phyloP scores from a whole-genome alignment of 2,797 vertebrate genomes.

The Scolopax bukidnonensis region DNA sequence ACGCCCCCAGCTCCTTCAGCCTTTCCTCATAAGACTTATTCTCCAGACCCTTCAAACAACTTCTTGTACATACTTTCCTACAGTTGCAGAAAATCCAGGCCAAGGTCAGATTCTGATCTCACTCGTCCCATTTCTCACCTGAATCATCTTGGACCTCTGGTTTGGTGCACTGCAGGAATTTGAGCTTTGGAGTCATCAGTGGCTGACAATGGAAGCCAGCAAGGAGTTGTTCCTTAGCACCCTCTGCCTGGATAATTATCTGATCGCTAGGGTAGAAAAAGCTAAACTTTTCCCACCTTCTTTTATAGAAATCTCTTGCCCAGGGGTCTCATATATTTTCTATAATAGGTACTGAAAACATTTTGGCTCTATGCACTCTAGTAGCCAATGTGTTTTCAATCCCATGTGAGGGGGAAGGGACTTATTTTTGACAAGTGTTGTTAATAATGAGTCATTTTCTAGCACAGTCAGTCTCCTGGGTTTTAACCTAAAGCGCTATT shows the following conservation, averaged over 20 bases:
- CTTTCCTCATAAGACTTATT: too few species aligned
- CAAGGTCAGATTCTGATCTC: neutral
- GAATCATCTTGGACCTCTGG: neutral
- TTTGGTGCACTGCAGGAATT: accelerated
- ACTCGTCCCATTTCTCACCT: neutral
- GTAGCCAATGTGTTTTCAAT: slow-evolving; percentile 35
- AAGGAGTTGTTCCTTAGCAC: neutral
- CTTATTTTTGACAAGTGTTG: neutral
- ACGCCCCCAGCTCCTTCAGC: too few species aligned
- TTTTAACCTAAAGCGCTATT: neutral
- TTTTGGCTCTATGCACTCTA: neutral
- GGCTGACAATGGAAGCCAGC: neutral
- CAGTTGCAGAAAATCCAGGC: accelerated
- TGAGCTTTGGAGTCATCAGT: accelerated
- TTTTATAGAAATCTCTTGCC: neutral
- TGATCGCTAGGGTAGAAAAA: neutral
- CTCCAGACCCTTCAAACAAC: too few species aligned
- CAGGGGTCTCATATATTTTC: neutral
- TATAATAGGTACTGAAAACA: neutral
- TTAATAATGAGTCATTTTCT: neutral
- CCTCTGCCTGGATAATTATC: neutral
- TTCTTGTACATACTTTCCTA: accelerated
- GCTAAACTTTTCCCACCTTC: neutral
- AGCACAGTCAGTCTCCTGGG: neutral
- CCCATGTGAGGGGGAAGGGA: neutral